Evolutionary conservation across 2,113 vertebrate species (phyloP).

Genomic region (Lontra canadensis): DNA sequence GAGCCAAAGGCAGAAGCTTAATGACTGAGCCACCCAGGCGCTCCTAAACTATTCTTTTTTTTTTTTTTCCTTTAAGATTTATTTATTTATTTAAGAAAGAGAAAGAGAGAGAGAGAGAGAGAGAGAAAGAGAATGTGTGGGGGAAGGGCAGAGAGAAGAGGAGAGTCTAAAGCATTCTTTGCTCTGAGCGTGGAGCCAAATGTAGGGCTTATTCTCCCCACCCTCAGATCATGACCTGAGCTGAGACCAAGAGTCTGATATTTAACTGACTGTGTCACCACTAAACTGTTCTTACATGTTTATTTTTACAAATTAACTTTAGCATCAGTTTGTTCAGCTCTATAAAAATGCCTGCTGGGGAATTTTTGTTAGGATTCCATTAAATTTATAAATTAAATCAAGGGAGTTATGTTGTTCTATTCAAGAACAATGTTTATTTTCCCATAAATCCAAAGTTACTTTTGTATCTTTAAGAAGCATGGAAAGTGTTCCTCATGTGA

Average conservation of each 20-base stretch:
- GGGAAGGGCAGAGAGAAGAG: background rate
- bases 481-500: background rate
- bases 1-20: too few species aligned
- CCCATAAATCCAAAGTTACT: background rate
- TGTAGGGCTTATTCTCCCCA: background rate
- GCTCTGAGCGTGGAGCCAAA: background rate
- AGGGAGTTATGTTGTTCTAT: background rate
- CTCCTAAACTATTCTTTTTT: too few species aligned
- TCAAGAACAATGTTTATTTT: background rate
- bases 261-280: background rate
- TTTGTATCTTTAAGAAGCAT: background rate
- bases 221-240: background rate
- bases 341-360: background rate
- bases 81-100: too few species aligned
- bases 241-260: background rate
- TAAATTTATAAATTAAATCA: background rate
- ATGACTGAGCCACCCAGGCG: too few species aligned
- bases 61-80: background rate
- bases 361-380: background rate
- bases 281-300: background rate
- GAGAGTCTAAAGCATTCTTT: background rate
- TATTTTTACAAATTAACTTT: background rate
- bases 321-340: background rate
- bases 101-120: background rate
- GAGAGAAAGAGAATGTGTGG: background rate